Evolutionary conservation across 2,888 invertebrate genomes (phyloP).

Genomic region (Metalampra italica): DNA sequence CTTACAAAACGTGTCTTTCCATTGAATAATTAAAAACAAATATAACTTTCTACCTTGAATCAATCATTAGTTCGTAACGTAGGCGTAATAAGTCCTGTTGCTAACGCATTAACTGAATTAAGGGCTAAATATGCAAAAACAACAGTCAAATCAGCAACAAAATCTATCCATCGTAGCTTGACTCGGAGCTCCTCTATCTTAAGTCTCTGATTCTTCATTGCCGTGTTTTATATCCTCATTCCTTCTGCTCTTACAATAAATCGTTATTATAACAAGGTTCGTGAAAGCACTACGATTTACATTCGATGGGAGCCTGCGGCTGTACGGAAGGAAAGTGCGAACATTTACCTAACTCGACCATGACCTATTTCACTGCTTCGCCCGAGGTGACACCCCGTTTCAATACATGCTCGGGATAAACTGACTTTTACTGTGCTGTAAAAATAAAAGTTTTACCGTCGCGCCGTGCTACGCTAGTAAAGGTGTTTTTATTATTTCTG

Average conservation of each 20-base stretch:
- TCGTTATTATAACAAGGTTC: slow-evolving; percentile 1
- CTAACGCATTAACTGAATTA: too few relatives aligned
- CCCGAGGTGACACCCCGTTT: slow-evolving; percentile 43
- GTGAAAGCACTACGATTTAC: slow-evolving; percentile 8
- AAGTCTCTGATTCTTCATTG: too few relatives aligned
- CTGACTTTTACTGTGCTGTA: slow-evolving; percentile 39
- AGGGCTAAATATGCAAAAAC: too few relatives aligned
- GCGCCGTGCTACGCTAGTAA: slow-evolving; percentile 21
- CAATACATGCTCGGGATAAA: slow-evolving; percentile 40
- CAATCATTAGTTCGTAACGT: too few relatives aligned
- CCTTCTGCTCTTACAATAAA: background rate
- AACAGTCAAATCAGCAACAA: too few relatives aligned
- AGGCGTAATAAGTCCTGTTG: too few relatives aligned
- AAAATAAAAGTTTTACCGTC: slow-evolving; percentile 36
- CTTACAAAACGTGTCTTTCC: too few relatives aligned
- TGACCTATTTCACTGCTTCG: slow-evolving; percentile 53
- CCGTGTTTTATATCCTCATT: background rate
- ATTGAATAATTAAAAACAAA: too few relatives aligned
- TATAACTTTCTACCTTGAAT: too few relatives aligned
- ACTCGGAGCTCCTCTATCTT: too few relatives aligned
- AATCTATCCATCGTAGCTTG: too few relatives aligned
- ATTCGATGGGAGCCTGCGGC: slow-evolving; percentile 4
- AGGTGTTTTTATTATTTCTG: slow-evolving; percentile 25
- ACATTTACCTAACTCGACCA: slow-evolving; percentile 47
- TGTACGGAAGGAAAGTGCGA: slow-evolving; percentile 20